Evolutionary conservation across 2,888 invertebrate species (phyloP), one percentile per base, ranked within the genome.

Genomic region (Spisula subtruncata): DNA sequence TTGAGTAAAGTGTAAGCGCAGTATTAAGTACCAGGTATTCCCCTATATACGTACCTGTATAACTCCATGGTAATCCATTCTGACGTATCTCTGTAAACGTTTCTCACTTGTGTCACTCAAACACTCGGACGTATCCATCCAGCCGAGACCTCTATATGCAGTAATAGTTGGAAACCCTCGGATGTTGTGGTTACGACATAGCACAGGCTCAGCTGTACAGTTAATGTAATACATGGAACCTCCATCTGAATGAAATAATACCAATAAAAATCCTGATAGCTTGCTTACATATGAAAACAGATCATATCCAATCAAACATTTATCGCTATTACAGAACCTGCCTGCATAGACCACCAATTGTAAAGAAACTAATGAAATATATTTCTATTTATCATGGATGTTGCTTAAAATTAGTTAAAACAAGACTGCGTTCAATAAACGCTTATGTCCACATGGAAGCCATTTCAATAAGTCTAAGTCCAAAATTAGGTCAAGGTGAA

Each of bases 41-140:
- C n/a, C n/a, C n/a, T 16, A 51, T 16, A 51, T 12, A 16, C 1
- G 12, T 87, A 96, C 95, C 93, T 89, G 92, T 84, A 96, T 92
- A 0, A 94, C 94, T 8, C 96, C 95, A 93, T 95, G 95, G 82
- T 95, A 96, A 75, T 96, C 95, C 85, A 94, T 66, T 20, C 94
- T 85, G 12, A 94, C 92, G 83, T 92, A 93, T 79, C 92, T 92
- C 56, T 66, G 90, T 29, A 92, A 90, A 25, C 84, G 41, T 60
- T 79, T 80, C 81, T 88, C 87, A 75, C 90, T 89, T 54, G 81
- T 81, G 8, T 84, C 66, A 12, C 93, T 91, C 48, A 94, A 54
- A 93, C 95, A 95, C 0, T 84, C 83, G 29, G 88, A 90, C 14
- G 89, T 90, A n/a, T 87, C 91, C 79, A 95, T 90, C 94, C 95